Conservation (phyloP, 1,140 invertebrate species). For the Pseudomyrmex cubaensis region DNA sequence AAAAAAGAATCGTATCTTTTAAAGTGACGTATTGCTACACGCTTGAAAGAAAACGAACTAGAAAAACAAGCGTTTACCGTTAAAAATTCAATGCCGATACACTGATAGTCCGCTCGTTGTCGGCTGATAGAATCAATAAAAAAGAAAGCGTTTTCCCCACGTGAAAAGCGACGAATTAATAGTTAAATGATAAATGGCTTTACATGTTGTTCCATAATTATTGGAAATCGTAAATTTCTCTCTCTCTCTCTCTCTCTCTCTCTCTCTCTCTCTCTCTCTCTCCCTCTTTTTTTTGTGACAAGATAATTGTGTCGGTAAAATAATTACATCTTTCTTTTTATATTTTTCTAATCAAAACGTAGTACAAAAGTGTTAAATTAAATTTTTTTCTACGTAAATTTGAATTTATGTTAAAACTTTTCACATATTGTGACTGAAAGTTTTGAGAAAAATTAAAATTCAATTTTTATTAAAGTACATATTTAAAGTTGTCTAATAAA, state of each 20-base stretch:
- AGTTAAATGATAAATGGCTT: conserved; percentile 48
- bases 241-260: too few species aligned
- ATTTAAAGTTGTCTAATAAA: neutral
- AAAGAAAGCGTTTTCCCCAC: conserved; percentile 15
- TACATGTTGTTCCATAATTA: conserved; percentile 4
- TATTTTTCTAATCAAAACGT: too few species aligned
- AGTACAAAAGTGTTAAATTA: conserved; percentile 35
- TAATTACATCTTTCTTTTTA: too few species aligned
- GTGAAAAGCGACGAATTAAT: conserved; percentile 33
- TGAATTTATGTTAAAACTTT: conserved; percentile 18
- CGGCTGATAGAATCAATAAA: conserved; percentile 11
- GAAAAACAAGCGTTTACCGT: conserved; percentile 34
- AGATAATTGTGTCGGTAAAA: too few species aligned
- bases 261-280: too few species aligned
- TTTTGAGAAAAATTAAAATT: too few species aligned
- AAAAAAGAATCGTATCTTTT: neutral
- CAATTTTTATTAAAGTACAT: too few species aligned
- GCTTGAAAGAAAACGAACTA: conserved; percentile 2
- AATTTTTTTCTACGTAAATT: conserved; percentile 14
- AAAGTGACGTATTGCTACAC: neutral
- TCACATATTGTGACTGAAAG: neutral
- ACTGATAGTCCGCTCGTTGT: conserved; percentile 1
- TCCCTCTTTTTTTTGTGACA: too few species aligned
- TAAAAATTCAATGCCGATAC: conserved; percentile 25
- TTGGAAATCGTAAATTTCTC: conserved; percentile 18